phyloP scores from a whole-genome alignment of 2,888 invertebrate genomes.

The Chloromyia formosa region DNA sequence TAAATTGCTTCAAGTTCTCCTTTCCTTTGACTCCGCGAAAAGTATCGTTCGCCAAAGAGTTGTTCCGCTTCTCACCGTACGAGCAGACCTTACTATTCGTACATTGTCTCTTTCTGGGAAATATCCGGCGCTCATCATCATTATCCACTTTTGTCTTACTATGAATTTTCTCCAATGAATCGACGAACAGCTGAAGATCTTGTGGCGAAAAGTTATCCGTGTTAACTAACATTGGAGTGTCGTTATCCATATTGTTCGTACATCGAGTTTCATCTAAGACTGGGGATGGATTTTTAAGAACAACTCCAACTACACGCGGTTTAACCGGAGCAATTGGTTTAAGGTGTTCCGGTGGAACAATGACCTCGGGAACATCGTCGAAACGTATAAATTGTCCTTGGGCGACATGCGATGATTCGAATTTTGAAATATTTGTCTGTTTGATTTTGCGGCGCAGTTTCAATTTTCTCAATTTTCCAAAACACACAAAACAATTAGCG shows the following conservation, averaged over 20 bases:
- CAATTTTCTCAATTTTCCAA: no score
- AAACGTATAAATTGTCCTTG: no score
- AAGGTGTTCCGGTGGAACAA: no score
- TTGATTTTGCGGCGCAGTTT: no score
- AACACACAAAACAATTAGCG: no score
- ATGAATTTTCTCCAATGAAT: not conserved
- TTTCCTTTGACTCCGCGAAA: not conserved
- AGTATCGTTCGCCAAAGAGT: not conserved
- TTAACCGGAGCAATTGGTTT: not conserved
- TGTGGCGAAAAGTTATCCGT: not conserved
- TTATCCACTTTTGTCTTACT: not conserved
- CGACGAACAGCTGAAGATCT: not conserved
- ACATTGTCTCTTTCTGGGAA: not conserved
- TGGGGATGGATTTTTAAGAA: not conserved
- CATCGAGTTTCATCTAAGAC: not conserved
- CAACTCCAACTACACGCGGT: not conserved
- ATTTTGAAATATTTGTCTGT: no score
- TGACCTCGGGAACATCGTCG: no score
- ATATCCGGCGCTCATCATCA: not conserved
- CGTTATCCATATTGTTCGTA: not conserved
- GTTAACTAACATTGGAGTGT: not conserved
- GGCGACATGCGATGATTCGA: no score
- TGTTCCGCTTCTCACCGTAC: not conserved
- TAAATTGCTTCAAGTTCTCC: not conserved
- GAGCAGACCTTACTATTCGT: not conserved